Conservation (phyloP, 2,797 vertebrate genomes). For the Helicolenus hilgendorfi region DNA sequence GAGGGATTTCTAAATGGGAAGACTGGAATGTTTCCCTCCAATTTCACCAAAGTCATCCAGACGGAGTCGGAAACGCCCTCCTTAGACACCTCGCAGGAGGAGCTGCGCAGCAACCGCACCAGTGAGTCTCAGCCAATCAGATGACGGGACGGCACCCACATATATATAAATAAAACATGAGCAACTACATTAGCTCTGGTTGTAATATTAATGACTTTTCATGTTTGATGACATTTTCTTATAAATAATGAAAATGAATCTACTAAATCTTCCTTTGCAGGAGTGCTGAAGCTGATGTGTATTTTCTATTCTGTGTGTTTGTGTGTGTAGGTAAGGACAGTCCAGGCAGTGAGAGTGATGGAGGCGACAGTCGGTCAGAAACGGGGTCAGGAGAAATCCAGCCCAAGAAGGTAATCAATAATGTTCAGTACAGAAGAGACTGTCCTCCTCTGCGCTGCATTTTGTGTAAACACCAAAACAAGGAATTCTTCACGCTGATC, state of each 20-base stretch:
- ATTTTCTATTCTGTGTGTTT: not conserved
- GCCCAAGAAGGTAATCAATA: conserved; percentile 93
- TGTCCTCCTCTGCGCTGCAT: not conserved
- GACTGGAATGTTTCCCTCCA: conserved; percentile 98
- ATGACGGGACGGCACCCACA: not conserved
- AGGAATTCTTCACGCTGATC: not conserved
- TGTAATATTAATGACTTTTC: not conserved
- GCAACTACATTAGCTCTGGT: not conserved
- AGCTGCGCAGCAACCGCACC: conserved; percentile 90
- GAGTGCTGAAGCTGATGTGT: not conserved
- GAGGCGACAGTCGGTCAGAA: conserved; percentile 95
- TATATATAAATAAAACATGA: not conserved
- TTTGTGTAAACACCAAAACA: not conserved
- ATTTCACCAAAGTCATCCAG: conserved; percentile 96
- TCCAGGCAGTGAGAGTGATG: conserved; percentile 96
- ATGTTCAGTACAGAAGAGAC: not conserved
- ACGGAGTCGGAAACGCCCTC: conserved; percentile 90
- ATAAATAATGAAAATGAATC: not conserved
- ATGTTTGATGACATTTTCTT: not conserved
- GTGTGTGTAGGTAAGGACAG: conserved; percentile 90
- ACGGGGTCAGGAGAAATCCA: conserved; percentile 94
- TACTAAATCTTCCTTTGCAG: not conserved
- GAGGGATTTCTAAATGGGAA: conserved; percentile 96
- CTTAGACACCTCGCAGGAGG: conserved; percentile 91
- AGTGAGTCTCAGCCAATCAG: conserved; percentile 89